A percentile compares a stretch with the other conserved stretches of the same genome.
Evolutionary conservation across 2,888 invertebrate species (phyloP).

Genomic region (Drosophila parthenogenetica): DNA sequence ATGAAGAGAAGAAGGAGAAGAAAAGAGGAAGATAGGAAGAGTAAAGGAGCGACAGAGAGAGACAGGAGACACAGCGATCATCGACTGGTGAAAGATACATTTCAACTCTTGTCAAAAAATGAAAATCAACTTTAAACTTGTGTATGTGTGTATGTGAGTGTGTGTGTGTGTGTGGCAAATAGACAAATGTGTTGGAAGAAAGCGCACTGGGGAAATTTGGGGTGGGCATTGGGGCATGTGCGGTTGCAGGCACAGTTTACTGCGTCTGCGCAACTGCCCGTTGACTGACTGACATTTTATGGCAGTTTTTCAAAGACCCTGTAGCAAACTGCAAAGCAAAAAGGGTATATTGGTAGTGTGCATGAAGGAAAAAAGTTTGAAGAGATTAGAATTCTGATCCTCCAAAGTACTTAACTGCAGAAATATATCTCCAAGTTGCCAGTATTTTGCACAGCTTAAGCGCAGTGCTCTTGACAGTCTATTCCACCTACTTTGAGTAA

Average conservation of each 20-base stretch:
- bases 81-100: slow-evolving; percentile 77
- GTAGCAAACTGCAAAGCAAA: neutral
- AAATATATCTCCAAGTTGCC: too few species aligned
- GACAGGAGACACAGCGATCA: slow-evolving; percentile 11
- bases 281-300: slow-evolving; percentile 80
- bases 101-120: slow-evolving; percentile 81
- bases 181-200: slow-evolving; percentile 79
- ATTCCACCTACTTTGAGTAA: slow-evolving; percentile 4
- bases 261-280: slow-evolving; percentile 55
- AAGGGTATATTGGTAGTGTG: neutral
- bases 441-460: too few species aligned
- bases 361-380: too few species aligned
- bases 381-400: too few species aligned
- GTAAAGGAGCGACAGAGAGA: neutral
- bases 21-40: neutral
- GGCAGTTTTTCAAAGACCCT: slow-evolving; percentile 35
- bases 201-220: slow-evolving; percentile 57
- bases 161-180: slow-evolving; percentile 65
- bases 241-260: slow-evolving; percentile 3
- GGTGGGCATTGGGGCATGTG: slow-evolving; percentile 17
- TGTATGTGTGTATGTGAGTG: slow-evolving; percentile 54
- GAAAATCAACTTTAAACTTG: slow-evolving; percentile 63
- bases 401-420: too few species aligned
- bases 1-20: neutral
- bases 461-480: neutral